Evolutionary conservation across 1,140 invertebrate genomes (phyloP).

Genomic region (Plodia interpunctella): DNA sequence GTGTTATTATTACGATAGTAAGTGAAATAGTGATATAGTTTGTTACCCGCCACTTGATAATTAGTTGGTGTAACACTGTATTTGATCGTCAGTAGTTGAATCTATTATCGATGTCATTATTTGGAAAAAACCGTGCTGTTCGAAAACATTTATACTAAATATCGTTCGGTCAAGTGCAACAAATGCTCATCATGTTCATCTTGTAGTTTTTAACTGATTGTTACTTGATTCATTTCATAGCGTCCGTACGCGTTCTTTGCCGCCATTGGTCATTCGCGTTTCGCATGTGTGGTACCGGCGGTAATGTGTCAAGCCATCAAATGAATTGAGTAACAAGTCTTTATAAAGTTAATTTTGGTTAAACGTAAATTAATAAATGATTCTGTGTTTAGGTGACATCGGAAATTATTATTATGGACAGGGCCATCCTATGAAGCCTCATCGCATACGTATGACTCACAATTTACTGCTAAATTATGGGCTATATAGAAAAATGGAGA

Average conservation of each 20-base stretch:
- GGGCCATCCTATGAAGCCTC: slow-evolving; percentile 99
- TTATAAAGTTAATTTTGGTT: slow-evolving; percentile 56
- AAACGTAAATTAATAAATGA: slow-evolving; percentile 8
- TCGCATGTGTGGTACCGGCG: slow-evolving; percentile 52
- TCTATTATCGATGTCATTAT: not conserved
- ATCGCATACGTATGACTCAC: slow-evolving; percentile 99
- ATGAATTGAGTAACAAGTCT: slow-evolving; percentile 52
- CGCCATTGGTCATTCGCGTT: slow-evolving; percentile 55
- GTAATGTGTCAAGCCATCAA: slow-evolving; percentile 60
- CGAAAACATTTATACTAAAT: not conserved
- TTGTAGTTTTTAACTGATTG: slow-evolving; percentile 47
- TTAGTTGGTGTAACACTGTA: not conserved
- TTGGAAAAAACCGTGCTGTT: not conserved
- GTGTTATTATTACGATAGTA: slow-evolving; percentile 99
- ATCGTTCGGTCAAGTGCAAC: not conserved
- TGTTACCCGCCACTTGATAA: slow-evolving; percentile 50
- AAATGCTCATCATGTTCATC: slow-evolving; percentile 35
- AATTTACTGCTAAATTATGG: slow-evolving; percentile 99
- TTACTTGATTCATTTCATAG: slow-evolving; percentile 39
- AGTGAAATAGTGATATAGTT: slow-evolving; percentile 81
- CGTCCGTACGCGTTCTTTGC: slow-evolving; percentile 53
- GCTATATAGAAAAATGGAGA: slow-evolving; percentile 99
- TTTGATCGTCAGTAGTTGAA: not conserved
- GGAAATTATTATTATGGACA: slow-evolving; percentile 99
- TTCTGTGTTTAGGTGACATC: slow-evolving; percentile 89